Evolutionary conservation across 2,113 vertebrate species (phyloP).

Genomic region (Raphicerus campestris): DNA sequence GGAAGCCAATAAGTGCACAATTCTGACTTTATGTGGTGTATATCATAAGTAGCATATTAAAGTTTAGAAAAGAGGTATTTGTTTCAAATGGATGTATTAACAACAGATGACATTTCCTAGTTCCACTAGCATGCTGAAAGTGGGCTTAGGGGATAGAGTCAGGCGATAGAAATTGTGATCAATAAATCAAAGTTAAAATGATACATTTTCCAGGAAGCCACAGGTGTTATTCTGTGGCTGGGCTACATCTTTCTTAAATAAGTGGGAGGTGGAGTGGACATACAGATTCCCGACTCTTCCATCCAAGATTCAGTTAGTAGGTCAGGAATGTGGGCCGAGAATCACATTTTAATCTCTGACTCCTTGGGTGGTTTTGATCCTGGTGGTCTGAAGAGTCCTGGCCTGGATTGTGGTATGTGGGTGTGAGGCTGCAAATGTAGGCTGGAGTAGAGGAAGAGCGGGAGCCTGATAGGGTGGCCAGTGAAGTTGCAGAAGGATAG

Average conservation of each 20-base stretch:
- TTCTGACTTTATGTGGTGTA: neutral
- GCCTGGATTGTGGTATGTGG: neutral
- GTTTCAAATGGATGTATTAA: neutral
- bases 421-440: neutral
- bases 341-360: neutral
- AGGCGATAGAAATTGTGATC: neutral
- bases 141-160: neutral
- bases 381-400: neutral
- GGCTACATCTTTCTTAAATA: neutral
- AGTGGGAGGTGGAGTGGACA: neutral
- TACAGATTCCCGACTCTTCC: neutral
- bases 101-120: neutral
- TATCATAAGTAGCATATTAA: neutral
- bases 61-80: neutral
- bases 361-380: neutral
- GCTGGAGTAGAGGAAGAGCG: neutral
- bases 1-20: neutral
- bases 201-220: neutral
- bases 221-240: neutral
- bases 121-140: neutral
- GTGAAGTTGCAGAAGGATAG: neutral
- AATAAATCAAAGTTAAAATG: neutral
- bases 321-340: neutral
- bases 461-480: neutral
- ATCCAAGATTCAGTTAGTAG: neutral